phyloP scores from a whole-genome alignment of 2,797 vertebrate species.

The Strix occidentalis region DNA sequence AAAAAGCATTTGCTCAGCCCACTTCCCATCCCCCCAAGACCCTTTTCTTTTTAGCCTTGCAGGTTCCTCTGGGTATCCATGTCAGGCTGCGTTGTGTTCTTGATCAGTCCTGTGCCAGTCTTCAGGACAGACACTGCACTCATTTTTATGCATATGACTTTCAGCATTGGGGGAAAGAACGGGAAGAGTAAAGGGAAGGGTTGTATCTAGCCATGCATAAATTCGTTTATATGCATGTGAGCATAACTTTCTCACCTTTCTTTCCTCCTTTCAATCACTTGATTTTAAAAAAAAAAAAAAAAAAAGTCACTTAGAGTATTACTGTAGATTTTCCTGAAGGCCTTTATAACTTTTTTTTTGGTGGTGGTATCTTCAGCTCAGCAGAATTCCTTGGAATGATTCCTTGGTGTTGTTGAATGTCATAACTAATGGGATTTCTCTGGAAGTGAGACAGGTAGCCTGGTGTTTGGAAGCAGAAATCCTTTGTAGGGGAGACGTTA shows the following conservation, averaged over 20 bases:
- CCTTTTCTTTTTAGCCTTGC: not conserved
- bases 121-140: not conserved
- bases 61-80: not conserved
- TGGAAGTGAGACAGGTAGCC: not conserved
- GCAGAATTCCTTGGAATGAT: conserved; percentile 12
- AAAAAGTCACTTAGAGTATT: not conserved
- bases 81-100: not conserved
- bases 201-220: not conserved
- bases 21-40: rapidly evolving
- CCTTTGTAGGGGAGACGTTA: conserved; percentile 5
- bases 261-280: not conserved
- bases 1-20: not conserved
- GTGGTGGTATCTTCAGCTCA: not conserved
- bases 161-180: not conserved
- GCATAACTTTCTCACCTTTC: not conserved
- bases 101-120: not conserved
- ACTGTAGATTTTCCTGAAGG: not conserved
- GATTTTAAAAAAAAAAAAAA: not conserved
- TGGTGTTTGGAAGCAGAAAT: not conserved
- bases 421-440: conserved; percentile 27
- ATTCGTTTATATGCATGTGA: not conserved
- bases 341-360: not conserved
- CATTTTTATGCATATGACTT: not conserved
- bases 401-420: not conserved
- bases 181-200: not conserved